Evolutionary conservation across 2,113 vertebrate genomes (phyloP).

Genomic region (Perca fluviatilis): DNA sequence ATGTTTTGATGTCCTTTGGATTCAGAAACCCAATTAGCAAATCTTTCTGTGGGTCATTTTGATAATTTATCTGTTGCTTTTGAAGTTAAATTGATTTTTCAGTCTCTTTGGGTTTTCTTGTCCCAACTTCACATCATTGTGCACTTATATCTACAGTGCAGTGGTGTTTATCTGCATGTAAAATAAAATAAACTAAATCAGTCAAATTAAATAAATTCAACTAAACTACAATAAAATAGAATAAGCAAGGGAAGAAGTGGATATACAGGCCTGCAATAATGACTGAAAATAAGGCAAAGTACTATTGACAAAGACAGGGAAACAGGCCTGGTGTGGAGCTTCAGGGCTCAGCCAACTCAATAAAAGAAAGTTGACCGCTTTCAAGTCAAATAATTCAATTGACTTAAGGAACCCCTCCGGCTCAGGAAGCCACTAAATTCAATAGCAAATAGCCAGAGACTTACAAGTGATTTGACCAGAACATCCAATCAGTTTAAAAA

Average conservation of each 20-base stretch:
- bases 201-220: neutral
- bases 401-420: slow-evolving; percentile 74
- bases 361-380: slow-evolving; percentile 79
- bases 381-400: slow-evolving; percentile 79
- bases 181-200: neutral
- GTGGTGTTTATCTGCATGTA: neutral
- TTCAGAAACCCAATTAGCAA: slow-evolving; percentile 30
- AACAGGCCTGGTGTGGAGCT: slow-evolving; percentile 57
- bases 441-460: slow-evolving; percentile 71
- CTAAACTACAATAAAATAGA: neutral
- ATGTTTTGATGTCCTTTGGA: slow-evolving; percentile 6
- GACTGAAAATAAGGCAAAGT: slow-evolving; percentile 59
- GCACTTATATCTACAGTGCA: neutral
- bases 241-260: neutral
- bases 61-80: neutral
- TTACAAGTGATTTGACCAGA: slow-evolving; percentile 57
- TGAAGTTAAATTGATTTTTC: slow-evolving; percentile 14
- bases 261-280: slow-evolving; percentile 35
- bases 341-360: slow-evolving; percentile 72
- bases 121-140: neutral
- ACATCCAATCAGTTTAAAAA: slow-evolving; percentile 58
- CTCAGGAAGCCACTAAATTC: slow-evolving; percentile 74
- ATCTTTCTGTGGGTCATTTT: slow-evolving; percentile 1
- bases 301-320: slow-evolving; percentile 68
- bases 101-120: neutral